Evolutionary conservation across 2,113 vertebrate genomes (phyloP).

Genomic region (Mionectes macconnelli): DNA sequence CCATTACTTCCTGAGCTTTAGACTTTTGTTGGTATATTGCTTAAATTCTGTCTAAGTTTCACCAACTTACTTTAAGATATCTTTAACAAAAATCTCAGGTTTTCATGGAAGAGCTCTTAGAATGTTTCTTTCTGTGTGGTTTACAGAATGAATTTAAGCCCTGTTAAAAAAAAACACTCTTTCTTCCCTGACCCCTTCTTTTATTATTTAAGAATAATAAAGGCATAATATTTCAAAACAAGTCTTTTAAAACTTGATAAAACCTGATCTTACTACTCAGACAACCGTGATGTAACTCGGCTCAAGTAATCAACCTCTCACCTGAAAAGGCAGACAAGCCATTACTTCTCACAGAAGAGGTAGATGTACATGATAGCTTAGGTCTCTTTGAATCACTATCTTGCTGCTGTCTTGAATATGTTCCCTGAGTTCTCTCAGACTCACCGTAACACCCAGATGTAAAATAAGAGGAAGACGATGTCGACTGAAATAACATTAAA

Average conservation of each 20-base stretch:
- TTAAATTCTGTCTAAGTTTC: not conserved
- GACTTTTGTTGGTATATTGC: not conserved
- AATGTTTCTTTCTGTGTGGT: not conserved
- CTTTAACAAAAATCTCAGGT: not conserved
- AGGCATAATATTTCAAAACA: not conserved
- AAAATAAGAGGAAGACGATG: slow-evolving; percentile 72
- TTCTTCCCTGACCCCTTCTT: not conserved
- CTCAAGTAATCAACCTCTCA: slow-evolving; percentile 59
- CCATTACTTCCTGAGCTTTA: not conserved
- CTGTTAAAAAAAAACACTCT: not conserved
- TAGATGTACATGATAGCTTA: slow-evolving; percentile 88
- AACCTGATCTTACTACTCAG: not conserved
- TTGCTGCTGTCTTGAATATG: slow-evolving; percentile 80
- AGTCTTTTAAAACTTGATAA: not conserved
- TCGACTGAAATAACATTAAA: slow-evolving; percentile 58
- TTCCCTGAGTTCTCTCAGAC: slow-evolving; percentile 83
- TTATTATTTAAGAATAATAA: not conserved
- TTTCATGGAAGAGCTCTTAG: not conserved
- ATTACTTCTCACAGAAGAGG: slow-evolving; percentile 79
- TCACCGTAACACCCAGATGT: slow-evolving; percentile 78
- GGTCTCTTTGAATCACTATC: slow-evolving; percentile 93
- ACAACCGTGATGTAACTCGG: not conserved
- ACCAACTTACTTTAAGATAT: not conserved
- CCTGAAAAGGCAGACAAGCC: slow-evolving; percentile 82
- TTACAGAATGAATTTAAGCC: not conserved